These are phyloP conservation scores for Dioctria rufipes DNA, from an alignment of 2,888 invertebrate genomes.

Conservation along the genomic window DNA sequence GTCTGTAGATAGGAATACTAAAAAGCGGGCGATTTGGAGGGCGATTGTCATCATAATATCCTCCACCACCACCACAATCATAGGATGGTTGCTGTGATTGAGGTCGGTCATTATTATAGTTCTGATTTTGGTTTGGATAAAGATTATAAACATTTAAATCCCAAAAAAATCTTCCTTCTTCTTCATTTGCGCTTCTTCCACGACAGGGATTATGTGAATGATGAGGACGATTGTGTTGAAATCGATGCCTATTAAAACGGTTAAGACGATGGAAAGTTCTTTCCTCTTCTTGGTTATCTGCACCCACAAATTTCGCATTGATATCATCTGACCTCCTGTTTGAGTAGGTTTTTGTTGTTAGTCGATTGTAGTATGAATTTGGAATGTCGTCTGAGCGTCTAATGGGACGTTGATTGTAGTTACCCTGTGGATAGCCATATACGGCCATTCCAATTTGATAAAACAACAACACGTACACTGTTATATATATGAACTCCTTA, in stretches of 20 bases:
- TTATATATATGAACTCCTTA: not conserved
- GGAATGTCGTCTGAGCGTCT: not conserved
- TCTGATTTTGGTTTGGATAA: slow-evolving; percentile 58
- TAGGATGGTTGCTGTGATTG: slow-evolving; percentile 24
- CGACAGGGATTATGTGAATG: slow-evolving; percentile 62
- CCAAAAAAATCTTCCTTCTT: slow-evolving; percentile 68
- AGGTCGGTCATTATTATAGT: not conserved
- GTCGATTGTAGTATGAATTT: slow-evolving; percentile 15
- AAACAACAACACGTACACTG: slow-evolving; percentile 1
- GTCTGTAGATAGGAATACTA: slow-evolving; percentile 33
- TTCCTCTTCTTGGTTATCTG: slow-evolving; percentile 22
- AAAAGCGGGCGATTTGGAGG: slow-evolving; percentile 18
- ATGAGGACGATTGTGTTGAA: slow-evolving; percentile 58
- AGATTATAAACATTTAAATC: slow-evolving; percentile 69
- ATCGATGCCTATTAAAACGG: not conserved
- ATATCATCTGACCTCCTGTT: slow-evolving; percentile 11
- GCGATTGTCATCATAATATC: not conserved
- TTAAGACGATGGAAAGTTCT: not conserved
- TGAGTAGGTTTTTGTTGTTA: not conserved
- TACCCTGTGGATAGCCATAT: not conserved
- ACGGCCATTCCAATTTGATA: slow-evolving; percentile 1
- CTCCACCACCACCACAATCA: slow-evolving; percentile 13
- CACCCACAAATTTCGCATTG: slow-evolving; percentile 24
- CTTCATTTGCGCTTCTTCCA: slow-evolving; percentile 57
- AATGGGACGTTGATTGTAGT: not conserved